Evolutionary conservation across 2,113 vertebrate genomes (phyloP).

Genomic region (Callaeas wilsoni): DNA sequence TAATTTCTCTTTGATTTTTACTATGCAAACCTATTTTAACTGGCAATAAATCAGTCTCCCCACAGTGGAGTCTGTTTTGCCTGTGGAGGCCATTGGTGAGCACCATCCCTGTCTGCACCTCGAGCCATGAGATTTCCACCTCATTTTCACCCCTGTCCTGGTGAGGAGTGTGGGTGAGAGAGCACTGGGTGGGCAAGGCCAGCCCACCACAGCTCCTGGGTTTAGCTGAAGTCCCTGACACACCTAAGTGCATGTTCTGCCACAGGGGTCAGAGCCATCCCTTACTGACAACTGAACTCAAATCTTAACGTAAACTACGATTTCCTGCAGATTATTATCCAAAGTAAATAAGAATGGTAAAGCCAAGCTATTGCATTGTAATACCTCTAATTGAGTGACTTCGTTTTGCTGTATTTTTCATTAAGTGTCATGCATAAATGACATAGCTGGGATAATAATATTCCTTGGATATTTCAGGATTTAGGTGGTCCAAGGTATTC

Average conservation of each 20-base stretch:
- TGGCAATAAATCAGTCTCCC: neutral
- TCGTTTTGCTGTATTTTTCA: neutral
- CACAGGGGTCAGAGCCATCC: neutral
- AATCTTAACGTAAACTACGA: fast-evolving
- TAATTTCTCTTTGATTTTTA: neutral
- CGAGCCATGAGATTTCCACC: fast-evolving
- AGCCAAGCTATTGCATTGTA: neutral
- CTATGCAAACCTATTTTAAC: neutral
- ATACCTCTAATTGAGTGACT: neutral
- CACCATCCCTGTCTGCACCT: fast-evolving
- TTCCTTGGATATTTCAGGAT: neutral
- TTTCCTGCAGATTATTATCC: neutral
- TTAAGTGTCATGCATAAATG: neutral
- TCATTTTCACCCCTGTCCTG: neutral
- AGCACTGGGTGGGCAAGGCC: neutral
- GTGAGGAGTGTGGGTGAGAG: neutral
- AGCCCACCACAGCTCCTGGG: neutral
- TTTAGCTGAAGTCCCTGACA: neutral
- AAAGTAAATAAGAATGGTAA: neutral
- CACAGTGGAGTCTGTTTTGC: fast-evolving
- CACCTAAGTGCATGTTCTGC: neutral
- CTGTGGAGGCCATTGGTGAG: neutral
- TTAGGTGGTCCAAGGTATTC: neutral
- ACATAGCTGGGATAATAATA: neutral
- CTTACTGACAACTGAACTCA: neutral